These are phyloP conservation scores for Sus scrofa DNA, from an alignment of 2,113 vertebrate genomes.

Conservation along the genomic window DNA sequence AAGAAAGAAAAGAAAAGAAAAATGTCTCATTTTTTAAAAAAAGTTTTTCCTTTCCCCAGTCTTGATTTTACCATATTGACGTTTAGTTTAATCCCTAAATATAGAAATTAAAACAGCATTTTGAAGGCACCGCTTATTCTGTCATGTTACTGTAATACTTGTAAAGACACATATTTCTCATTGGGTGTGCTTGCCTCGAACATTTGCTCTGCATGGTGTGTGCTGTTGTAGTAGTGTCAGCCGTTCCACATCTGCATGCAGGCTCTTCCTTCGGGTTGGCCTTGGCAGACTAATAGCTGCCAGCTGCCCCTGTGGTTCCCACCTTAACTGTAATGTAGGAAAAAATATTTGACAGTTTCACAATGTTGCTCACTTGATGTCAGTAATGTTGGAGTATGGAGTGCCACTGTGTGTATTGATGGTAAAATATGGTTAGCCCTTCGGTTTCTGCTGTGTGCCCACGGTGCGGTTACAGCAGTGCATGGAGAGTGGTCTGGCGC, in stretches of 20 bases:
- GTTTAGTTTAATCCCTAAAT: not conserved
- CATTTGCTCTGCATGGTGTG: not conserved
- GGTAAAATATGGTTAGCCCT: not conserved
- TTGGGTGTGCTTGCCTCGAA: not conserved
- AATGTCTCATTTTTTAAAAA: not conserved
- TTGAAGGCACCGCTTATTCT: not conserved
- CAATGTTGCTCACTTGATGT: not conserved
- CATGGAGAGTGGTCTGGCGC: not conserved
- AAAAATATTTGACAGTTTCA: not conserved
- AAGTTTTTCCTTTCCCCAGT: not conserved
- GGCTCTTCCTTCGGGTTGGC: not conserved
- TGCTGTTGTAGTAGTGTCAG: not conserved
- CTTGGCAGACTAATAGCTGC: not conserved
- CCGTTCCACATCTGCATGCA: rapidly evolving
- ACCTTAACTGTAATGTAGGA: too few relatives aligned
- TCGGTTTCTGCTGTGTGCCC: not conserved
- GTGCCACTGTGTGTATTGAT: not conserved
- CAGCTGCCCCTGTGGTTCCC: not conserved
- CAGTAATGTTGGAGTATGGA: not conserved
- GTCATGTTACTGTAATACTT: not conserved
- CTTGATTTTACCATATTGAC: not conserved
- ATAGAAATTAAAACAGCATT: not conserved
- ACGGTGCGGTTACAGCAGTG: rapidly evolving
- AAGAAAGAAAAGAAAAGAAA: too few relatives aligned
- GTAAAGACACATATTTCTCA: not conserved